phyloP scores from a whole-genome alignment of 2,888 invertebrate species.

The Calliopum simillimum region DNA sequence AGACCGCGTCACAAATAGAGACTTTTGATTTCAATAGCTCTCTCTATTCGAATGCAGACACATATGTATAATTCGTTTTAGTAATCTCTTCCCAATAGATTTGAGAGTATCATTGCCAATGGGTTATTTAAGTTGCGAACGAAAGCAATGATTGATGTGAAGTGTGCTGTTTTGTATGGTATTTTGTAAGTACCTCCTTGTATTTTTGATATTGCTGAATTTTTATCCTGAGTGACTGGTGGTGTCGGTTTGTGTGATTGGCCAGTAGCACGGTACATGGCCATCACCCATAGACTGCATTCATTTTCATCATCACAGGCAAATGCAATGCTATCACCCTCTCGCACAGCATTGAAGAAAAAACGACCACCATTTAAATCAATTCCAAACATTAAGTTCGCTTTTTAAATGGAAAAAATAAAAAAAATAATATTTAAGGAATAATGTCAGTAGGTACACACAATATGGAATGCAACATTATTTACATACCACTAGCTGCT shows the following conservation, averaged over 20 bases:
- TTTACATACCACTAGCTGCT: slow-evolving; percentile 84
- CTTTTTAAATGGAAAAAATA: slow-evolving; percentile 66
- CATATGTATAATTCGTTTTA: no score
- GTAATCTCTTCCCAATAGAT: no score
- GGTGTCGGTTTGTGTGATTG: slow-evolving; percentile 99
- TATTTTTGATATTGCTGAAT: slow-evolving; percentile 86
- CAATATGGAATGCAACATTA: slow-evolving; percentile 28
- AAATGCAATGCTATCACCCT: slow-evolving; percentile 96
- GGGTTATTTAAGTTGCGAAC: no score
- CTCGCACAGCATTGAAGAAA: slow-evolving; percentile 98
- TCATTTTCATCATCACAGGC: slow-evolving; percentile 98
- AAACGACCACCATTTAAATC: slow-evolving; percentile 93
- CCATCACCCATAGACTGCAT: slow-evolving; percentile 99
- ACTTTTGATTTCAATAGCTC: no score
- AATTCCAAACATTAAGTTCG: slow-evolving; percentile 93
- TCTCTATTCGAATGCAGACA: no score
- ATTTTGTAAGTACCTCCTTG: slow-evolving; percentile 74
- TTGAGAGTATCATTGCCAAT: no score
- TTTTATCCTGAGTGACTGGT: slow-evolving; percentile 87
- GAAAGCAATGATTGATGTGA: neutral
- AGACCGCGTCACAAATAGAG: no score
- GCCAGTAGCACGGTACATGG: slow-evolving; percentile 98
- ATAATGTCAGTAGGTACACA: neutral
- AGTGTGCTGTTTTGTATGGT: neutral
- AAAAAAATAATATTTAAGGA: neutral